Base-by-base conservation (phyloP, 2,113 vertebrate species). In the Lota lota region DNA sequence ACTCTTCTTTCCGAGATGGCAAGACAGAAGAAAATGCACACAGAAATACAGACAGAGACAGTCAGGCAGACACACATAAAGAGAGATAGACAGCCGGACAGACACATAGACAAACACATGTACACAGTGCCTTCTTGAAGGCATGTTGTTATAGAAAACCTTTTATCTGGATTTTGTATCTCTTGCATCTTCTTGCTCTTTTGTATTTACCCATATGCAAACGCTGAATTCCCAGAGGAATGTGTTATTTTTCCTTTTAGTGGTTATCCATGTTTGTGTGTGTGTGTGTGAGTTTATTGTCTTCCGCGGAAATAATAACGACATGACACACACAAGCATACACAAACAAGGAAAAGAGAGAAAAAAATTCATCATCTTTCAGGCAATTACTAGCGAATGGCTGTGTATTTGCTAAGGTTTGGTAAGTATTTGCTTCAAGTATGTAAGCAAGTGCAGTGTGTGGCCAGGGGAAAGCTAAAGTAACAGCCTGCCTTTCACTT, bases 101-200 rank as follows among this genome's bases (percentile, higher is more conserved):
- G 4, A 60, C 40, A 75, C 4, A 33, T 6, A 33, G 4, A 60
- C 40, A 75, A 61, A 57, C 22, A 28, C 24, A 28, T 15, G 14
- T 4, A 28, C 63, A 51, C 61, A n/a, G 63, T 21, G 8, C 19
- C 24, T n/a, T n/a, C n/a, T n/a, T n/a, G n/a, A n/a, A n/a, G 16
- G 1, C 22, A 24, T 61, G 57, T 20, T 61, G 75, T 71, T 70
- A 69, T 65, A 75, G 63, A 79, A 72, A 56, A 77, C 75, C 79
- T 88, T 85, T 87, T 85, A 80, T 86, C 83, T 82, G 74, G 70
- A 82, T 86, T 86, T 61, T 78, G 83, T 77, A 84, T 77, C 77
- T 63, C 63, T 77, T 86, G 83, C 83, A 79, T 88, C 85, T 83
- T 83, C 79, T 70, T 81, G 61, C 24, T 63, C 61, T 77, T 33